Base-by-base conservation (phyloP, 2,113 vertebrate species). In the Perognathus longimembris region DNA sequence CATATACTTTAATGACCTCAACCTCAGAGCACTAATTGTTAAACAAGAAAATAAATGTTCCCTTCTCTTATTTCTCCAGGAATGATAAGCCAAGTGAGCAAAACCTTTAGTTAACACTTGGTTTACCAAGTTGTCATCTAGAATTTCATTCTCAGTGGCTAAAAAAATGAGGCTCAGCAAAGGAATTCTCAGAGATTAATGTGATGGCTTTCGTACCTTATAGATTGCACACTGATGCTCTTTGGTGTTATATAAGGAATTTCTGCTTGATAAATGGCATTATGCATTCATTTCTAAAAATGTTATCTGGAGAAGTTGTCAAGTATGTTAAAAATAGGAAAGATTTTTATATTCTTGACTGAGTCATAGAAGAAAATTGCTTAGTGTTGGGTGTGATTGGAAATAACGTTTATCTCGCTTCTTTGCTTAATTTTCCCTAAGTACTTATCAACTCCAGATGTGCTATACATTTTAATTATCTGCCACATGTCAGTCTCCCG, bases 261-360 rank as follows among this genome's bases (percentile, higher is more conserved):
- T 63, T 61, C 30, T 88, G n/a, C 30, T 92, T 87, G 69, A 75
- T 91, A 95, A 94, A 77, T 94, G 86, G 11, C 61, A 92, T 91
- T 92, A 74, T 59, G 81, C 73, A 77, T 93, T 88, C 73, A 24
- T 77, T 95, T 94, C 90, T 94, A 87, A 96, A 88, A 88, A 85
- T 88, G 85, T 70, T 79, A 6, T 85, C 85, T 95, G n/a, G 18
- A 36, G 89, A 95, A 88, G 82, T 74, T 94, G 85, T 93, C 36
- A 15, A 75, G 32, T 67, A 88, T 40, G 87, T 93, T 50, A 97
- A 94, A 95, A 94, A 85, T 85, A 90, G 38, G n/a, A 87, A 85
- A 90, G 59, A 87, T n/a, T 78, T 96, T 90, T 94, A 83, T 54
- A 74, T 89, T 95, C 18, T 38, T 50, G 74, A 74, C 75, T 95